Evolutionary conservation across 2,797 vertebrate species (phyloP).

Genomic region (Xyrichtys novacula): DNA sequence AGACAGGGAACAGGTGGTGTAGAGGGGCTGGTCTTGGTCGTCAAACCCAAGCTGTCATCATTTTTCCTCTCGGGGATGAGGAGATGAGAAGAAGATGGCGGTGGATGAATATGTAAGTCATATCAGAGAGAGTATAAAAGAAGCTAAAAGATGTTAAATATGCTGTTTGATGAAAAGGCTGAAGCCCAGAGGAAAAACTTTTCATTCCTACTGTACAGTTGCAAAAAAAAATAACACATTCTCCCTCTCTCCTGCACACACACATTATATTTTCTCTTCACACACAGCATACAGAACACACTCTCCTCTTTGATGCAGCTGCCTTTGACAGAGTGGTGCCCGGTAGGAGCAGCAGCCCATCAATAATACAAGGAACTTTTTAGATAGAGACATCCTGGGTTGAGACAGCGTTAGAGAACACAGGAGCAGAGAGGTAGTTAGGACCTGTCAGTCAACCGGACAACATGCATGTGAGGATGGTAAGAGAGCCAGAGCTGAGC

Average conservation of each 20-base stretch:
- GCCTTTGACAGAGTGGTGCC: constrained; percentile 36
- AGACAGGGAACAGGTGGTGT: constrained; percentile 21
- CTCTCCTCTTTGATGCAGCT: constrained; percentile 45
- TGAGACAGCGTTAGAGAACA: constrained; percentile 46
- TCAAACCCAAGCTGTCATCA: constrained; percentile 15
- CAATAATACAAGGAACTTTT: constrained; percentile 65
- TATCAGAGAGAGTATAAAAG: background rate
- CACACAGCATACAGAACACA: constrained; percentile 19
- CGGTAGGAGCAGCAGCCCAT: constrained; percentile 55
- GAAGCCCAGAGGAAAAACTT: constrained; percentile 6
- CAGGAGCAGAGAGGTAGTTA: constrained; percentile 21
- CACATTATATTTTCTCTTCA: constrained; percentile 4
- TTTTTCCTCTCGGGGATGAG: background rate
- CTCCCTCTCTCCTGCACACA: background rate
- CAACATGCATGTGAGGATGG: constrained; percentile 9
- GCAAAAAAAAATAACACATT: background rate
- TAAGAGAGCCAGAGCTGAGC: constrained; percentile 6
- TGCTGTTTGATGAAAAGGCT: constrained; percentile 42
- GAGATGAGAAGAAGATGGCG: background rate
- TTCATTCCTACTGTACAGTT: constrained; percentile 14
- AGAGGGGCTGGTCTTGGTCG: constrained; percentile 3
- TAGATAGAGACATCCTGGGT: constrained; percentile 60
- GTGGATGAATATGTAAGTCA: constrained; percentile 4
- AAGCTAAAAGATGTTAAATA: constrained; percentile 23
- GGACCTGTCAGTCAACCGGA: constrained; percentile 52